Base-by-base conservation (phyloP, 2,797 vertebrate genomes). In the Aphelocoma californica region DNA sequence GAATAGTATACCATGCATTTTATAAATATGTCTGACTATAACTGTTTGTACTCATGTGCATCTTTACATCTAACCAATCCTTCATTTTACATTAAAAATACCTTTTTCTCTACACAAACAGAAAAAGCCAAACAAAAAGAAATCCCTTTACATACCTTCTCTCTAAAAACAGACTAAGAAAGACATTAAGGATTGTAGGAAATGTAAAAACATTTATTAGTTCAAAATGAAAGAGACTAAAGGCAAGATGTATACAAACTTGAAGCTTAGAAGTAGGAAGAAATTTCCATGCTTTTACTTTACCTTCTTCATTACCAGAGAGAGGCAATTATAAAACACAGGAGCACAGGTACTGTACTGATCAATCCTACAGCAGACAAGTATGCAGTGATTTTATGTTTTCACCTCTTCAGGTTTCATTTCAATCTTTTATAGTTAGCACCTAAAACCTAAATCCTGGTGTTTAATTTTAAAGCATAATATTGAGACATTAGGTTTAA, bases 91-190 rank as follows among this genome's bases (percentile, higher is more conserved):
- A 29, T 67, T 58, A 47, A 81, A 90, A 91, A 15, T 42, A 34
- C 2, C 4, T 70, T 62, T 75, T 75, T 79, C 14, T 81, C 10
- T 12, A 38, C 19, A 47, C 1, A 65, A 40, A 36, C 9, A 80
- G 14, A 56, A 6, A 5, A 7, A 11, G 10, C 19, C 5, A 23
- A 32, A 31, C 2, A 29, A 29, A n/a, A 26, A 10, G 0, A 44
- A 74, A 81, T 44, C 3, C 5, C 1, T 56, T 87, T 66, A 38
- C 3, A 31, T 40, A 44, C 3, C 6, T 57, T 80, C 13, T 32
- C 21, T 78, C 16, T 78, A 71, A 79, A 67, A 87, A 36, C 6
- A 54, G 8, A 32, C 6, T 17, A 10, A 67, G 29, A 85, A 84
- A 65, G 3, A 50, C 91, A 53, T 36, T 1, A 12, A 44, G 17